Base-by-base conservation (phyloP, 2,888 invertebrate species). In the Latrodectus hesperus region DNA sequence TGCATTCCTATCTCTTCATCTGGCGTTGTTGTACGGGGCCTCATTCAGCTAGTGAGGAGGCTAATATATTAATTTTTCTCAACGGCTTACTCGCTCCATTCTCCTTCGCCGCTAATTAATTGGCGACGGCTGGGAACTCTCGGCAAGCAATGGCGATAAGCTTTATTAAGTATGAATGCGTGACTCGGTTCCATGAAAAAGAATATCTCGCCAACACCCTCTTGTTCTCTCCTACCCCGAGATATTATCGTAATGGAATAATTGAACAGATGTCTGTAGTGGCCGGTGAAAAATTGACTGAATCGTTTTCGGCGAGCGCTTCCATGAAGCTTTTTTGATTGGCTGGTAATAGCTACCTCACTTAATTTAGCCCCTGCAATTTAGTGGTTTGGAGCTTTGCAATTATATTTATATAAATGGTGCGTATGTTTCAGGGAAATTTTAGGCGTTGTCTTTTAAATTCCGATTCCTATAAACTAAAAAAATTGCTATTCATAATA, bases 231-330 rank as follows among this genome's bases (percentile, higher is more conserved):
- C 55, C 17, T 12, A 17, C 53, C 53, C 76, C 53, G 67, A 26
- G 67, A 73, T 81, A 87, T 87, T 87, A 87, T 72, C 81, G 77
- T 87, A 87, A 87, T 87, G 86, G 86, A 87, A 87, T 87, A 87
- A 87, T 87, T 87, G 86, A 87, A 76, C 65, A 87, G 86, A 53
- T 16, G 26, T 14, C 65, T 65, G 22, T n/a, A 78, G 55, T 72
- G 79, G 73, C 55, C 11, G 60, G 55, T 87, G 86, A 87, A 87
- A 87, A 87, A 87, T 86, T 76, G 71, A 71, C 67, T 51, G 60
- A 10, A 49, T 70, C 71, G 60, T 71, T 38, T 51, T 38, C 26
- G 72, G 17, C 64, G 74, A 60, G 60, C 60, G 12, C n/a, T 60
- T 60, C n/a, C 10, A 60, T 60, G 60, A 60, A 60, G 75, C 75